Conservation (phyloP, 64 coral and sea anemone genomes). For the Dendronephthya gigantea region DNA sequence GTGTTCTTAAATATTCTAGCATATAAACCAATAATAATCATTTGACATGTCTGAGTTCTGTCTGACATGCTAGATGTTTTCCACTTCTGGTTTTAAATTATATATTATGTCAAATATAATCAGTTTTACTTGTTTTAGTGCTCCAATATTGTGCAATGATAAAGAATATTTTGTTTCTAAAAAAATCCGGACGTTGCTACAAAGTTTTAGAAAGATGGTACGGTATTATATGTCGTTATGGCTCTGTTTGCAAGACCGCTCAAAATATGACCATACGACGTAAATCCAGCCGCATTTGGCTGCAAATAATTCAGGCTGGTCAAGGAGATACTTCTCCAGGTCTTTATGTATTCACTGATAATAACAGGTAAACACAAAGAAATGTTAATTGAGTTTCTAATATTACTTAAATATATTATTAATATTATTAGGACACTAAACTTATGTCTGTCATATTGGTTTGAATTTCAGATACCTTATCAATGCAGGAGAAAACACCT, state of each 20-base stretch:
- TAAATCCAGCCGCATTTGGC: neutral
- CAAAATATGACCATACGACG: neutral
- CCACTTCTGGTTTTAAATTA: too few species aligned
- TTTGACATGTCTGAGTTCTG: too few species aligned
- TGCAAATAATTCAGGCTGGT: neutral
- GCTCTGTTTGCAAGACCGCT: neutral
- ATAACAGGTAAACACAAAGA: neutral
- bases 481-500: neutral
- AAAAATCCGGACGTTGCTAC: neutral
- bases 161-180: neutral
- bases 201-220: neutral
- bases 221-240: neutral
- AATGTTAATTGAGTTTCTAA: neutral
- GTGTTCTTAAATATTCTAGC: too few species aligned
- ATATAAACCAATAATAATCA: too few species aligned
- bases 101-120: too few species aligned
- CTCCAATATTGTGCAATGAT: neutral
- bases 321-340: neutral
- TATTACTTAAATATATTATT: too few species aligned
- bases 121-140: neutral
- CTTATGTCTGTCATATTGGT: neutral
- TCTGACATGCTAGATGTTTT: too few species aligned
- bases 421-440: neutral
- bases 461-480: neutral
- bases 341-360: slow-evolving; percentile 8